Evolutionary conservation across 2,888 invertebrate species (phyloP).

Genomic region (Erynnis tages): DNA sequence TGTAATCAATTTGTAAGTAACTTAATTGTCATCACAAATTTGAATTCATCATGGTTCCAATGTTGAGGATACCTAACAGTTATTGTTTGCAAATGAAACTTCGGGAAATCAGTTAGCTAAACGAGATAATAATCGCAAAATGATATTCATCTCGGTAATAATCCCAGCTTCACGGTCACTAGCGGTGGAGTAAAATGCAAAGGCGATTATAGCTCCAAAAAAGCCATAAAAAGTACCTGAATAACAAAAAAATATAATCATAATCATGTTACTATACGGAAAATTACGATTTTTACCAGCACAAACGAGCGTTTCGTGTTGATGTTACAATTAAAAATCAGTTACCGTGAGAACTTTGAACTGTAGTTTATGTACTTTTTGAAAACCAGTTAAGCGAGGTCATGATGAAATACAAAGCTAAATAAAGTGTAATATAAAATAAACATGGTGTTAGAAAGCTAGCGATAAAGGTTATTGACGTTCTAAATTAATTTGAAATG

Average conservation of each 20-base stretch:
- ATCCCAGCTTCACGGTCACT: background rate
- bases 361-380: background rate
- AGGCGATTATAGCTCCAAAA: background rate
- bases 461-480: too few relatives aligned
- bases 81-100: too few relatives aligned
- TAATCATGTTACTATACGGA: background rate
- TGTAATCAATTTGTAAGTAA: too few relatives aligned
- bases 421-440: background rate
- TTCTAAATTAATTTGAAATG: too few relatives aligned
- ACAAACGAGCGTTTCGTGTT: background rate
- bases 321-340: conserved; percentile 1
- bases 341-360: conserved; percentile 3
- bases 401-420: background rate
- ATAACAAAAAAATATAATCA: background rate
- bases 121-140: too few relatives aligned
- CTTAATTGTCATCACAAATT: too few relatives aligned
- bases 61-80: too few relatives aligned
- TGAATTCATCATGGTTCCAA: too few relatives aligned
- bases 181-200: background rate
- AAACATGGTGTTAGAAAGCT: too few relatives aligned
- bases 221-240: background rate
- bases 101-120: too few relatives aligned
- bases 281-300: background rate
- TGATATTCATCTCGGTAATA: background rate
- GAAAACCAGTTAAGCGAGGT: background rate